Evolutionary conservation across 2,888 invertebrate genomes (phyloP).

Genomic region (Elgonia sp.): DNA sequence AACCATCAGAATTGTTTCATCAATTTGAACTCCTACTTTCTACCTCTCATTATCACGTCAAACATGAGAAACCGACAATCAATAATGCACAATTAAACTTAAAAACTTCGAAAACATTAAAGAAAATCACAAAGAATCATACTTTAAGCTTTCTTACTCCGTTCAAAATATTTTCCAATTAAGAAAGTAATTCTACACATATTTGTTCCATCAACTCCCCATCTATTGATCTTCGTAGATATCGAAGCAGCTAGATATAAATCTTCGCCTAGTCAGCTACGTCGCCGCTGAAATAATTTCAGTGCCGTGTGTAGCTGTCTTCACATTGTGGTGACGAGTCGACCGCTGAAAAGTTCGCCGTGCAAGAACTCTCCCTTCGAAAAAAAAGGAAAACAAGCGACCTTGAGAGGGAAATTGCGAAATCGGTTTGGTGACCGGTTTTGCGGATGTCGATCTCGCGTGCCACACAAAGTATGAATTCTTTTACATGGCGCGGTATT

Average conservation of each 20-base stretch:
- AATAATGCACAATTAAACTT: too few species aligned
- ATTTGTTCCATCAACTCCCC: neutral
- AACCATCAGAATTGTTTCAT: too few species aligned
- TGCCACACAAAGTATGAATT: constrained; percentile 46
- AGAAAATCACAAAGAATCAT: neutral
- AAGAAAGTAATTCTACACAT: constrained; percentile 25
- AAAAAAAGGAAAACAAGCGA: constrained; percentile 75
- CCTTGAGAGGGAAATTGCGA: constrained; percentile 77
- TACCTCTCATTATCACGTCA: too few species aligned
- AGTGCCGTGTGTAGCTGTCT: constrained; percentile 1
- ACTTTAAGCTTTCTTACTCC: constrained; percentile 5
- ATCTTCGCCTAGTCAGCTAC: constrained; percentile 9
- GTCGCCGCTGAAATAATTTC: constrained; percentile 11
- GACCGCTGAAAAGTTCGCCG: constrained; percentile 33
- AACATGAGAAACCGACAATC: too few species aligned
- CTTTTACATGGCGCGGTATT: constrained; percentile 40
- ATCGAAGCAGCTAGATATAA: constrained; percentile 1
- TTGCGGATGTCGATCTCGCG: constrained; percentile 68
- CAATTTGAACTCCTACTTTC: too few species aligned
- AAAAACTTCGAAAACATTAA: too few species aligned
- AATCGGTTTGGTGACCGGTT: constrained; percentile 74
- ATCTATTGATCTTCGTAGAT: constrained; percentile 7
- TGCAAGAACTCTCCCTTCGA: constrained; percentile 60
- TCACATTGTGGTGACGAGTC: constrained; percentile 20
- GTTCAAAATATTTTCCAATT: constrained; percentile 37